A percentile compares a stretch with the other conserved stretches of the same genome.
These are phyloP conservation scores for Psilopsiagon aymara DNA, from an alignment of 2,113 vertebrate genomes.

Conservation along the genomic window DNA sequence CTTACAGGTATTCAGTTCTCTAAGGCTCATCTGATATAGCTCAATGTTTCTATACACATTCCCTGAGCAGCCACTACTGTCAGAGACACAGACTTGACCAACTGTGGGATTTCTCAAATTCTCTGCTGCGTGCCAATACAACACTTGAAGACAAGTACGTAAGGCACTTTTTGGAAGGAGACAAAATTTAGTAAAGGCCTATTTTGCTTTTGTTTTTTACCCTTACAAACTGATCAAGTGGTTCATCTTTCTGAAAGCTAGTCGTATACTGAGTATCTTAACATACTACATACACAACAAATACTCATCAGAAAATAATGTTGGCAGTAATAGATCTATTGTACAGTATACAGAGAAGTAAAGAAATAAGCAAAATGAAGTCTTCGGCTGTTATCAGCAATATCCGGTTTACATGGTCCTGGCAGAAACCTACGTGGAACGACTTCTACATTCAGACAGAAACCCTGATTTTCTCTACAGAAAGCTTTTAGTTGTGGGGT, in stretches of 20 bases:
- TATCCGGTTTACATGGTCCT: neutral
- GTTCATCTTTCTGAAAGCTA: neutral
- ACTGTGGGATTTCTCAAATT: neutral
- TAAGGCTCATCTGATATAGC: neutral
- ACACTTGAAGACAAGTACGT: neutral
- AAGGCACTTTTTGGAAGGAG: neutral
- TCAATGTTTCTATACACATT: neutral
- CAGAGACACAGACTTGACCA: neutral
- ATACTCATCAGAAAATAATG: neutral
- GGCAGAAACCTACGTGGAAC: neutral
- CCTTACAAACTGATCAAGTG: neutral
- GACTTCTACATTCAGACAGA: neutral
- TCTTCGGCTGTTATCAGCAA: neutral
- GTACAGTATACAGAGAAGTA: accelerated
- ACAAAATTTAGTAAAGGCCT: neutral
- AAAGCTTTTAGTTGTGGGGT: neutral
- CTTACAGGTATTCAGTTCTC: neutral
- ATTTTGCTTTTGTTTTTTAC: neutral
- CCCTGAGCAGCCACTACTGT: neutral
- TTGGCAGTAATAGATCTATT: neutral
- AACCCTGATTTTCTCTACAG: neutral
- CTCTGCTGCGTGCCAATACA: neutral
- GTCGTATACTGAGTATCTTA: neutral
- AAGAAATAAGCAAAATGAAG: neutral
- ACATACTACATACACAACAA: neutral